Evolutionary conservation across 92 coral and sea anemone genomes (phyloP).

Genomic region (Pocillopora grandis): DNA sequence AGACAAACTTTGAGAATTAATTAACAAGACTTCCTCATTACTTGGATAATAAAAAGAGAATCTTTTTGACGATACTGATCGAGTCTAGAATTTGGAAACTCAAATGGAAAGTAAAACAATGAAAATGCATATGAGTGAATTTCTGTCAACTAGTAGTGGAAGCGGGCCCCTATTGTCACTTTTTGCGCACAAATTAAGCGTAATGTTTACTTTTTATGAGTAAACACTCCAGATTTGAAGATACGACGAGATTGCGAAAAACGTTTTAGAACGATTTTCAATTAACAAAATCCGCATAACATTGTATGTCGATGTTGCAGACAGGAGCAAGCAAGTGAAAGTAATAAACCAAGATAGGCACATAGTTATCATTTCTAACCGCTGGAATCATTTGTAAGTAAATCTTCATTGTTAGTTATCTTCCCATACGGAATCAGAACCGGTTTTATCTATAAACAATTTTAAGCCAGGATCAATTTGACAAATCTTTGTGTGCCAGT

Average conservation of each 20-base stretch:
- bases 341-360: too few relatives aligned
- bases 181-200: background rate
- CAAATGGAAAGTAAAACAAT: background rate
- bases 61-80: too few relatives aligned
- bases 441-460: too few relatives aligned
- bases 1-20: background rate
- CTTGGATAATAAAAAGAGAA: too few relatives aligned
- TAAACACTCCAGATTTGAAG: background rate
- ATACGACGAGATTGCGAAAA: slow-evolving; percentile 2
- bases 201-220: background rate
- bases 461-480: too few relatives aligned
- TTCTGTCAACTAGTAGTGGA: background rate
- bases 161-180: background rate
- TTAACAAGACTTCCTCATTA: background rate
- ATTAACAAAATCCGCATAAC: background rate
- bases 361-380: too few relatives aligned
- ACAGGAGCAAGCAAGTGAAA: too few relatives aligned
- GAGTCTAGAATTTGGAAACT: background rate
- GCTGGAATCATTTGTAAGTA: too few relatives aligned
- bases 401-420: too few relatives aligned
- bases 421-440: too few relatives aligned
- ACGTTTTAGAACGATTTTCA: slow-evolving; percentile 3
- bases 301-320: background rate
- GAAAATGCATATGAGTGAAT: background rate
- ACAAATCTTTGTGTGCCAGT: too few relatives aligned